phyloP scores from a whole-genome alignment of 2,888 invertebrate genomes.

The Nycteola revayana region DNA sequence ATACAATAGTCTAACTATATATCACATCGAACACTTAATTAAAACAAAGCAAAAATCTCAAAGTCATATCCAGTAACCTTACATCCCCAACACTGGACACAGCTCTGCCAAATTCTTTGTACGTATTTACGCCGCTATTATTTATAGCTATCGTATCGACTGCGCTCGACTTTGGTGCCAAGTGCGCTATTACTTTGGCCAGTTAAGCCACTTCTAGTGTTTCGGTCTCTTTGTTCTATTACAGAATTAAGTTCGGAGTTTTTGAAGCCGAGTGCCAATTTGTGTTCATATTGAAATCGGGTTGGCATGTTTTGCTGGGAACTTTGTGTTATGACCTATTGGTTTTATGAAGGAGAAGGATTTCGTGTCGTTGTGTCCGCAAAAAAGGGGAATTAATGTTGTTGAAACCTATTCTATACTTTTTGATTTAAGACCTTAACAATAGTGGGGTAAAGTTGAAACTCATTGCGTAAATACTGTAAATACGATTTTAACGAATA shows the following conservation, averaged over 20 bases:
- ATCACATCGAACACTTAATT: no score
- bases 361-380: no score
- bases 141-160: conserved; percentile 73
- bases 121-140: conserved; percentile 72
- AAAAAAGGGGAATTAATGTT: no score
- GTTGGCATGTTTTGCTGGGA: conserved; percentile 8
- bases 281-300: conserved; percentile 33
- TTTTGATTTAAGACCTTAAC: no score
- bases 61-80: conserved; percentile 44
- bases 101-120: conserved; percentile 75
- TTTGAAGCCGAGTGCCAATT: conserved; percentile 36
- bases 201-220: conserved; percentile 47
- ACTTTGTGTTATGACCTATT: no score
- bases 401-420: no score
- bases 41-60: no score
- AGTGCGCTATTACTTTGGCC: conserved; percentile 57
- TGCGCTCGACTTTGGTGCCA: conserved; percentile 54
- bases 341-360: no score
- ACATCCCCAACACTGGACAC: conserved; percentile 50
- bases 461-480: no score
- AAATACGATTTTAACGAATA: no score
- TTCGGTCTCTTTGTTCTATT: conserved; percentile 52
- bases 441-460: no score
- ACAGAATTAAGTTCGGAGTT: conserved; percentile 35
- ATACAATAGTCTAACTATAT: no score